phyloP scores from a whole-genome alignment of 1,140 invertebrate genomes.

The Drosophila ogumai region DNA sequence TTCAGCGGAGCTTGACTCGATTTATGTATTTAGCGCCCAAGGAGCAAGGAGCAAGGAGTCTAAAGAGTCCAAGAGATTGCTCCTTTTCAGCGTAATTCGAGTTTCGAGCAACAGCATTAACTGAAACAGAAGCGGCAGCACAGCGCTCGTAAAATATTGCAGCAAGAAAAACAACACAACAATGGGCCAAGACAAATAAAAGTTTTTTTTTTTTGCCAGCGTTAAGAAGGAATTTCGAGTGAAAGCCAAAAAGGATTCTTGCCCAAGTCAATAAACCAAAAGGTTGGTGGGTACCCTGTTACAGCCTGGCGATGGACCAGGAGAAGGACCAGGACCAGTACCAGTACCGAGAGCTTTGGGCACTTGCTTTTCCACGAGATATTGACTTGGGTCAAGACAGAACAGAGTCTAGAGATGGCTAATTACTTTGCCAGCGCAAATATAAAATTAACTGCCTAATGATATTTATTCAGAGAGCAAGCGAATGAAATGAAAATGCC shows the following conservation, averaged over 20 bases:
- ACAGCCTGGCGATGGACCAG: too few species aligned
- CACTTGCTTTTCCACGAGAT: background rate
- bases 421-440: constrained; percentile 49
- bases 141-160: constrained; percentile 53
- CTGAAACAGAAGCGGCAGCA: background rate
- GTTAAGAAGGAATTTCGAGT: constrained; percentile 36
- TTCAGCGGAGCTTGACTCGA: constrained; percentile 36
- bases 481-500: constrained; percentile 32
- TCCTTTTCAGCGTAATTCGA: constrained; percentile 55
- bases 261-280: constrained; percentile 63
- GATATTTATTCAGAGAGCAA: constrained; percentile 36
- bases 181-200: constrained; percentile 63
- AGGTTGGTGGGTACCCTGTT: background rate
- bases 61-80: constrained; percentile 20
- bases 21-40: constrained; percentile 58
- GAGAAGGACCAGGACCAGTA: background rate
- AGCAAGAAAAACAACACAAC: constrained; percentile 40
- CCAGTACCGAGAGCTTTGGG: background rate
- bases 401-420: background rate
- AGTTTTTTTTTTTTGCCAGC: constrained; percentile 30
- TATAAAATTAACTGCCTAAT: constrained; percentile 49
- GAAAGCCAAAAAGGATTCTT: constrained; percentile 53
- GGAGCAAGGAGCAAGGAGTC: background rate
- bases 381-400: constrained; percentile 19
- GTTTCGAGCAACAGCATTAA: constrained; percentile 39